phyloP scores from a whole-genome alignment of 1,140 invertebrate genomes.

The Campodea augens region DNA sequence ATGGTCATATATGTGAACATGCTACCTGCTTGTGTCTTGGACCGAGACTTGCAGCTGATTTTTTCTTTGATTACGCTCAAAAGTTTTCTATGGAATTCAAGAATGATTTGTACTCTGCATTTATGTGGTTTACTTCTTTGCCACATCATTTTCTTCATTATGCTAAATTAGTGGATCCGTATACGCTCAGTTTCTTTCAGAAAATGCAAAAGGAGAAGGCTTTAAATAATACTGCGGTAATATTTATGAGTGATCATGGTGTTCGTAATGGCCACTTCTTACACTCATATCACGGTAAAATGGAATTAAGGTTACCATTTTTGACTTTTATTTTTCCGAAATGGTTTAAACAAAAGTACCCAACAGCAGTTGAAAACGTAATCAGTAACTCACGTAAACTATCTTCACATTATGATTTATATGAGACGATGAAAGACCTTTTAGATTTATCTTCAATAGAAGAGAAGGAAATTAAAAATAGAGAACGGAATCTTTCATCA shows the following conservation, averaged over 20 bases:
- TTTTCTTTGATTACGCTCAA: constrained; percentile 1
- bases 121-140: constrained; percentile 59
- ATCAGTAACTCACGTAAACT: constrained; percentile 23
- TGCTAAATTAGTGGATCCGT: constrained; percentile 40
- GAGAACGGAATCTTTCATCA: not conserved
- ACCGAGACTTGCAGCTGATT: constrained; percentile 27
- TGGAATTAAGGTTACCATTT: constrained; percentile 32
- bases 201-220: not conserved
- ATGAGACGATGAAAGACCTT: constrained; percentile 24
- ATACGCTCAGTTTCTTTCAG: not conserved
- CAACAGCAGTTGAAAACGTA: constrained; percentile 20
- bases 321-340: constrained; percentile 26
- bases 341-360: constrained; percentile 23
- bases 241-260: constrained; percentile 36
- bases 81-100: not conserved
- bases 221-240: constrained; percentile 22
- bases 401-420: constrained; percentile 28
- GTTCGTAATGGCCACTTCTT: constrained; percentile 27
- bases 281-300: constrained; percentile 25
- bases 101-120: constrained; percentile 33
- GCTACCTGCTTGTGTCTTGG: constrained; percentile 37
- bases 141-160: constrained; percentile 58
- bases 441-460: constrained; percentile 11
- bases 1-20: constrained; percentile 32
- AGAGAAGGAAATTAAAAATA: not conserved